phyloP scores from a whole-genome alignment of 2,888 invertebrate genomes.

The Xestia c-nigrum region DNA sequence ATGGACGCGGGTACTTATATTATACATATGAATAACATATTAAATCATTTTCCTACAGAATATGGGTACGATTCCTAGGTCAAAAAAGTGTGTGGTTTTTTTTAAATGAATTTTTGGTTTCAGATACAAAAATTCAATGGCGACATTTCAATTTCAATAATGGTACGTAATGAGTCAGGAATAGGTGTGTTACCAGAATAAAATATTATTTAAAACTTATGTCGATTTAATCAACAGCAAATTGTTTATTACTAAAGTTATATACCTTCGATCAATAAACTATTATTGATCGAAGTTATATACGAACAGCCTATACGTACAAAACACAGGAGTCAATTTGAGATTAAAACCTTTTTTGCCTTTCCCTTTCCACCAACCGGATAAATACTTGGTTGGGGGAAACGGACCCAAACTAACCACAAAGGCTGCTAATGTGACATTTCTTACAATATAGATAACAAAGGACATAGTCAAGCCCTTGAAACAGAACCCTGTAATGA shows the following conservation, averaged over 20 bases:
- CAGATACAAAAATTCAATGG: constrained; percentile 31
- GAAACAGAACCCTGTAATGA: not conserved
- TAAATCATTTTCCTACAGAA: not conserved
- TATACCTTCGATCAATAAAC: no score
- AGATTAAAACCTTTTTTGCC: not conserved
- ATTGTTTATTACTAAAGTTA: not conserved
- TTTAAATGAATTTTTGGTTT: not conserved
- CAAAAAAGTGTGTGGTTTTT: not conserved
- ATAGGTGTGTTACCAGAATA: not conserved
- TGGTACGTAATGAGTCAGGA: constrained; percentile 7
- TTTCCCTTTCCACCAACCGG: not conserved
- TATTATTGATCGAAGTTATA: no score
- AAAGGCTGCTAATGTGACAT: not conserved
- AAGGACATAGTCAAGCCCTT: not conserved
- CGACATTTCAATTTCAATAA: constrained; percentile 9
- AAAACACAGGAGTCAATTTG: not conserved
- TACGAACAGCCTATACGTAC: not conserved
- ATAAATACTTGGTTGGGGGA: not conserved
- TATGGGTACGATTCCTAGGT: not conserved
- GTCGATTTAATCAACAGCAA: not conserved
- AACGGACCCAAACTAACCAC: not conserved
- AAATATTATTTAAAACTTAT: no score
- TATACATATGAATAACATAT: not conserved
- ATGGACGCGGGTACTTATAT: not conserved
- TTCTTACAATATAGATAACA: not conserved